Base-by-base conservation (phyloP, 2,888 invertebrate species). In the Ametastegia equiseti region DNA sequence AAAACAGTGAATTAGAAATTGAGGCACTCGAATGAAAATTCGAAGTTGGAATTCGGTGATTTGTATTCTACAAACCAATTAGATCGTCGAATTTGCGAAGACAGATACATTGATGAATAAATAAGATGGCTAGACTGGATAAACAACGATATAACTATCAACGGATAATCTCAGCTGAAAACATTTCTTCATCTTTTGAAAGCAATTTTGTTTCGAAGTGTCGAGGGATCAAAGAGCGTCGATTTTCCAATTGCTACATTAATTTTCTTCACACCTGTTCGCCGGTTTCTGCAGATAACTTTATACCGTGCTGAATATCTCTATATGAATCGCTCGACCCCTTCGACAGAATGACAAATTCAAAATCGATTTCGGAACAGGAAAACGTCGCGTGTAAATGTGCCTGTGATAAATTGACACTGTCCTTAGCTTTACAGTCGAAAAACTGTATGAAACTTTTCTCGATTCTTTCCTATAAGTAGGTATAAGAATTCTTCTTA, bases 201-300 rank as follows among this genome's bases (percentile, higher is more conserved):
- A 30, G 13, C 60, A 60, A 13, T 13, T 47, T 71, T 42, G 13
- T 30, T 71, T 71, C n/a, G 23, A 71, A 30, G 19, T 19, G 67
- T 39, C 27, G 45, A 45, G 45, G 45, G 69, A 71, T 71, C 69
- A 71, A 71, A 71, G 27, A 45, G 15, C 30, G 6, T 15, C 39
- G 6, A 71, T 45, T 71, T 27, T 4, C 30, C 11, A 1, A 67
- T 36, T 36, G 33, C 36, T 65, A 23, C 19, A 36, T n/a, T 45
- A 27, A 45, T 69, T 69, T 42, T 9, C 45, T 7, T 13, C 11
- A 27, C 27, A 13, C 42, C 42, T 69, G n/a, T 27, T 27, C n/a
- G 63, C 30, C 30, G 42, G 45, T 45, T 45, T 42, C 27, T 30
- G 27, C 27, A 45, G 7, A 63, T 30, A 33, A 30, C 13, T 33